A percentile compares a stretch with the other conserved stretches of the same genome.
phyloP scores from a whole-genome alignment of 92 coral and sea anemone species.

The Parazoanthus swiftii region DNA sequence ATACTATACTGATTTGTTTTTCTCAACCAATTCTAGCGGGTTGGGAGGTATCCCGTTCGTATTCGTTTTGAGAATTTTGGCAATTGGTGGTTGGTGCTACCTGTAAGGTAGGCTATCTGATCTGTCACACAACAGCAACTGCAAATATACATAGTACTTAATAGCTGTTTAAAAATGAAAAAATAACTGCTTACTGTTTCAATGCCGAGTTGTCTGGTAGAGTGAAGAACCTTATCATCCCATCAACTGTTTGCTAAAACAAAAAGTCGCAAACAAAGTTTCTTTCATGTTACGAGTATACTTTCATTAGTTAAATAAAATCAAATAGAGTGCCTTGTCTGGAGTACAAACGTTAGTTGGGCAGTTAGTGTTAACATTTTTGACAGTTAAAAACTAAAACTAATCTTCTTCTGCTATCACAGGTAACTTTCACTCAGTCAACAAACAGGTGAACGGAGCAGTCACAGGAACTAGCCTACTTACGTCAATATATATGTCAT shows the following conservation, averaged over 20 bases:
- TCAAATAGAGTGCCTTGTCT: not conserved
- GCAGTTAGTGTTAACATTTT: too few species aligned
- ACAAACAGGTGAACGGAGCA: constrained; percentile 61
- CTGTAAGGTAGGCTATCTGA: too few species aligned
- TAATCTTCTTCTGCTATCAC: too few species aligned
- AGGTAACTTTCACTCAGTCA: constrained; percentile 63
- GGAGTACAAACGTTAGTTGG: not conserved
- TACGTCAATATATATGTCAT: constrained; percentile 72
- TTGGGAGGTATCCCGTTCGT: too few species aligned
- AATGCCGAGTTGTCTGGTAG: constrained; percentile 81
- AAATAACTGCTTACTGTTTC: constrained; percentile 75
- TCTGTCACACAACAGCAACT: too few species aligned
- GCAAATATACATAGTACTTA: too few species aligned
- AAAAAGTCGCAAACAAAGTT: not conserved
- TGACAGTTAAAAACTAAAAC: not conserved
- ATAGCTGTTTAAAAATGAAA: too few species aligned
- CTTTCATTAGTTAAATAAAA: too few species aligned
- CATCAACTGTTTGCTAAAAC: constrained; percentile 78
- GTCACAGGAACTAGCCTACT: constrained; percentile 2
- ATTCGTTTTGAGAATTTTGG: too few species aligned
- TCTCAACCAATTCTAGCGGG: too few species aligned
- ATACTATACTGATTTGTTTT: too few species aligned
- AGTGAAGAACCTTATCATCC: constrained; percentile 73
- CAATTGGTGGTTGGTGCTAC: too few species aligned
- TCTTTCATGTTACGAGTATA: not conserved